These are phyloP conservation scores for Callorhinus ursinus DNA, from an alignment of 2,113 vertebrate genomes.

Conservation along the genomic window DNA sequence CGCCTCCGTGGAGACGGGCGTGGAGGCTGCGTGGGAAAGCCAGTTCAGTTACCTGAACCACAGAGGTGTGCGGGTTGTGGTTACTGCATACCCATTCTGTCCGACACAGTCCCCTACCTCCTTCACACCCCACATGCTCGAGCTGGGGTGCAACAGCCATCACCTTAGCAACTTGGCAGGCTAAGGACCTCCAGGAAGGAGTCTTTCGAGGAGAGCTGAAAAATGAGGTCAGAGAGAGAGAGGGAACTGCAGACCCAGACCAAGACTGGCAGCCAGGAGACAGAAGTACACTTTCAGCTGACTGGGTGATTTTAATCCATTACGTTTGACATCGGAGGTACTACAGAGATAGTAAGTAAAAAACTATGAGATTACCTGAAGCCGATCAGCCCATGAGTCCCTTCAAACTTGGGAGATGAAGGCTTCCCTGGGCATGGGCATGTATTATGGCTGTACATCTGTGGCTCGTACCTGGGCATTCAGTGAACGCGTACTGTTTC, in stretches of 20 bases:
- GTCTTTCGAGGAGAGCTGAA: neutral
- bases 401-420: neutral
- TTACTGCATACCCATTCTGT: neutral
- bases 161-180: neutral
- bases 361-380: neutral
- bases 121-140: accelerated
- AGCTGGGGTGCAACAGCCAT: neutral
- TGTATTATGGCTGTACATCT: accelerated
- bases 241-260: neutral
- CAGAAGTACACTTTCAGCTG: accelerated
- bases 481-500: accelerated
- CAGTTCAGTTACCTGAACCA: too few relatives aligned
- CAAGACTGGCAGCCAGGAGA: accelerated
- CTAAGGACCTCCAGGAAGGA: neutral
- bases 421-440: accelerated
- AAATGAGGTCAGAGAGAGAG: neutral
- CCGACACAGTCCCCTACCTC: accelerated
- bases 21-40: accelerated
- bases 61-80: neutral
- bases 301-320: accelerated
- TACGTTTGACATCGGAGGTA: too few relatives aligned
- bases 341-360: accelerated
- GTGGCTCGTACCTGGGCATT: accelerated
- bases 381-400: accelerated
- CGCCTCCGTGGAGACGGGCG: accelerated